Percentiles rank a stretch among this genome's conserved stretches.
phyloP scores from a whole-genome alignment of 1,140 invertebrate genomes.

The Thaumetopoea pityocampa region DNA sequence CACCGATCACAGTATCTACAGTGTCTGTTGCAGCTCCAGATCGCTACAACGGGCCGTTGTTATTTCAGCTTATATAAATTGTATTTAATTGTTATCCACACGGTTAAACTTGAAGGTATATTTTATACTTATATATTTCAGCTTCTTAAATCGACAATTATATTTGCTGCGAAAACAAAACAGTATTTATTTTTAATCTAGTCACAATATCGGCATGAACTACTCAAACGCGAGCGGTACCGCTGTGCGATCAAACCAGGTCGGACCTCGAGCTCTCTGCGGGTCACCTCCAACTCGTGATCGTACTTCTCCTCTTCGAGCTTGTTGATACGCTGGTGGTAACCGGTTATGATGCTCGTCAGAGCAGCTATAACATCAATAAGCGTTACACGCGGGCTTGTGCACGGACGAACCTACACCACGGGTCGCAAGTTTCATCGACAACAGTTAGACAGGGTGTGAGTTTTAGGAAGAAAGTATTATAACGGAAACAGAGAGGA shows the following conservation, averaged over 20 bases:
- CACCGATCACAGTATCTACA: slow-evolving; percentile 61
- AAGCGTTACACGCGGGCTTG: slow-evolving; percentile 52
- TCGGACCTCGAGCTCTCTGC: slow-evolving; percentile 93
- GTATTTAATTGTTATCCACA: slow-evolving; percentile 69
- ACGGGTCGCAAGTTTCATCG: slow-evolving; percentile 30
- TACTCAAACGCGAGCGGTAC: slow-evolving; percentile 66
- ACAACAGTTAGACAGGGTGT: slow-evolving; percentile 45
- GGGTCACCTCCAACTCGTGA: slow-evolving; percentile 95
- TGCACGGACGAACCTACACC: slow-evolving; percentile 24
- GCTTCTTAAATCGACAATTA: slow-evolving; percentile 52
- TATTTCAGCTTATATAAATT: slow-evolving; percentile 60
- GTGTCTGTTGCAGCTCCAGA: slow-evolving; percentile 43
- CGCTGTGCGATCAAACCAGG: slow-evolving; percentile 56
- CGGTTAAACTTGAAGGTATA: slow-evolving; percentile 60
- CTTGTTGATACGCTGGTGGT: slow-evolving; percentile 89
- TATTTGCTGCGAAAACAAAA: slow-evolving; percentile 67
- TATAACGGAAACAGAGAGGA: slow-evolving; percentile 42
- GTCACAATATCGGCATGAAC: slow-evolving; percentile 69
- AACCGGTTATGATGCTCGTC: slow-evolving; percentile 89
- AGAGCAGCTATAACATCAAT: slow-evolving; percentile 83
- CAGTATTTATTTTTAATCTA: slow-evolving; percentile 59
- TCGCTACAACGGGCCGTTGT: slow-evolving; percentile 58
- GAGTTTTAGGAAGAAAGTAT: slow-evolving; percentile 44
- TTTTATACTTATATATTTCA: slow-evolving; percentile 59
- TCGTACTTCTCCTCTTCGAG: slow-evolving; percentile 98